Conservation (phyloP, 2,113 vertebrate species). For the Amphiprion percula region DNA sequence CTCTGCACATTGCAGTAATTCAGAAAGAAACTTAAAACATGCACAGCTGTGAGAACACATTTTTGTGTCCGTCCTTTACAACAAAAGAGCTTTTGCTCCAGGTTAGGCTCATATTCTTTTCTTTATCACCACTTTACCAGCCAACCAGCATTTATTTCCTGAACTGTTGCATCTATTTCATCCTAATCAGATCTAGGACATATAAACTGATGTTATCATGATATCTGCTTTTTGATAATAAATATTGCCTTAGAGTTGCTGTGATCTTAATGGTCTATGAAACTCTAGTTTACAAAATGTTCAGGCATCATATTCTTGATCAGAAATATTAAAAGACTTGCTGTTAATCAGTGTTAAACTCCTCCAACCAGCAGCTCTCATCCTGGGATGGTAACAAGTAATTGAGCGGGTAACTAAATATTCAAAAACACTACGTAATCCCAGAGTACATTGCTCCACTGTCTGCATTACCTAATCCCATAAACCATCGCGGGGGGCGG, state of each 20-base stretch:
- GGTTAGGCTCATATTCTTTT: constrained; percentile 16
- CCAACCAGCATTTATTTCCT: not conserved
- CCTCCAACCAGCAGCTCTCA: not conserved
- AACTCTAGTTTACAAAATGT: not conserved
- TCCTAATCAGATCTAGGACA: not conserved
- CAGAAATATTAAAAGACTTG: not conserved
- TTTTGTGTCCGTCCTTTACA: not conserved
- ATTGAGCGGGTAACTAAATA: constrained; percentile 87
- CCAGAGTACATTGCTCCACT: constrained; percentile 90
- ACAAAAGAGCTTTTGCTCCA: constrained; percentile 1
- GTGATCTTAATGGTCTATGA: not conserved
- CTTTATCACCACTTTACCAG: not conserved
- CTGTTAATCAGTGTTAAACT: constrained; percentile 5
- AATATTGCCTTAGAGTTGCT: too few species aligned
- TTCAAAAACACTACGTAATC: constrained; percentile 96
- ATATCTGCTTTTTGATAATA: not conserved
- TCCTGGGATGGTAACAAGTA: constrained; percentile 53
- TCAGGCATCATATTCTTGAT: not conserved
- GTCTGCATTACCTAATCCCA: constrained; percentile 97
- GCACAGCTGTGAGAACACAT: not conserved
- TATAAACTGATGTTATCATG: not conserved
- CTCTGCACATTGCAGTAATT: not conserved
- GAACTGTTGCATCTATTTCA: not conserved
- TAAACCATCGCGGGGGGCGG: constrained; percentile 89
- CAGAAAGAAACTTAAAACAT: too few species aligned